Base-by-base conservation (phyloP, 2,888 invertebrate species). In the Melieria picta region DNA sequence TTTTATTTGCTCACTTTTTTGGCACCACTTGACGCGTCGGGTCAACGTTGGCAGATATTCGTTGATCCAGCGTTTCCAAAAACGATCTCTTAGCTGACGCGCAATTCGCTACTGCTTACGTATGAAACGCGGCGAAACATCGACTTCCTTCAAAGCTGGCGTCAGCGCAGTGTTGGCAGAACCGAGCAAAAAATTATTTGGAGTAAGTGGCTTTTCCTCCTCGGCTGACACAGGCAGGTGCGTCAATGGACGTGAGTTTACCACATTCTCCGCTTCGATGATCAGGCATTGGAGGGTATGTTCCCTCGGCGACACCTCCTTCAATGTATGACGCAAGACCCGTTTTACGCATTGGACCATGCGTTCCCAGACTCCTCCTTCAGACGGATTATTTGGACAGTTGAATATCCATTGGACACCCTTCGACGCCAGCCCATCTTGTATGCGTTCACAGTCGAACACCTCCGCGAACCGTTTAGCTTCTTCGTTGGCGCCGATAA, bases 341-440 rank as follows among this genome's bases (percentile, higher is more conserved):
- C 48, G 60, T 50, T 73, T 76, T 1, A 77, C 72, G 9, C 66
- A 74, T 47, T 71, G 74, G 10, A 76, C 75, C 69, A 76, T 74
- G n/a, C 74, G 50, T 64, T 76, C 76, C 72, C 74, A 75, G 65
- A 75, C 50, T 6, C 74, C 74, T n/a, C 74, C 72, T 47, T 68
- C 70, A 6, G 61, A 65, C 1, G 72, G 73, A 70, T 77, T 71
- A 13, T 13, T 70, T 58, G 74, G 67, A 56, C 71, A 67, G 64
- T 69, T 13, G 68, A 63, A 16, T 69, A n/a, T 60, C 68, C 61
- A 57, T 50, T 10, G 45, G 6, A 45, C 57, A 1, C n/a, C 66
- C 16, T 66, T 66, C 9, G 66, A 47, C 16, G 66, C 43, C n/a
- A 66, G 43, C 30, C 57, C 66, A 10, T 66, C 57, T 11, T n/a